Conservation (phyloP, 2,888 invertebrate genomes). For the Mactromeris polynyma region DNA sequence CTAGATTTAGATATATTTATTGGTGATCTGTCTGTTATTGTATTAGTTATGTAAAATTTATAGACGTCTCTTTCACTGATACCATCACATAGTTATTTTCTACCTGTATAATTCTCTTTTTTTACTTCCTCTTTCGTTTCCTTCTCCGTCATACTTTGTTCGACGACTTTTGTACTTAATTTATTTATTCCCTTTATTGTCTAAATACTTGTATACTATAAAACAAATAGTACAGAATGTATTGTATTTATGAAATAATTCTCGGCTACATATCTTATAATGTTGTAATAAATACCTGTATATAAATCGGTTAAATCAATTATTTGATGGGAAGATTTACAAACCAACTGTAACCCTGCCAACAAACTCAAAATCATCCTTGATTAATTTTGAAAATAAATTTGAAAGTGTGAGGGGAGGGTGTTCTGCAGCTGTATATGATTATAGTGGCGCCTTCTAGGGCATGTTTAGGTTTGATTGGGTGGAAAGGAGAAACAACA, state of each 20-base stretch:
- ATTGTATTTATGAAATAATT: background rate
- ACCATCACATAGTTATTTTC: conserved; percentile 13
- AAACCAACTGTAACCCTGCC: no score
- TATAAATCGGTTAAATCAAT: background rate
- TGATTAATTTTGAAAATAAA: no score
- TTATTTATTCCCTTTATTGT: background rate
- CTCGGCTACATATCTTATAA: background rate
- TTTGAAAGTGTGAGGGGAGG: no score
- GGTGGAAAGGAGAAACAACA: no score
- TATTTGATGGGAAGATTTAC: no score
- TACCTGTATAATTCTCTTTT: conserved; percentile 19
- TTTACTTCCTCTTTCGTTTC: background rate
- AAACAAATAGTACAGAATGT: background rate
- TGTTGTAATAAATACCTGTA: background rate
- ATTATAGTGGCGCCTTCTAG: no score
- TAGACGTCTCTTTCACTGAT: conserved; percentile 19
- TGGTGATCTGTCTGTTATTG: conserved; percentile 33
- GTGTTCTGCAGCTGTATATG: no score
- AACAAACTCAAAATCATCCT: no score
- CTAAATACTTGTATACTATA: background rate
- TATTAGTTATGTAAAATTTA: conserved; percentile 26
- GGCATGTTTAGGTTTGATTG: no score
- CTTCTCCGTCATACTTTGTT: background rate
- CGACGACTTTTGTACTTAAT: background rate
- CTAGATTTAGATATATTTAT: conserved; percentile 49